Evolutionary conservation across 2,113 vertebrate species (phyloP).

Genomic region (Stomatorhinus ivindoensis): DNA sequence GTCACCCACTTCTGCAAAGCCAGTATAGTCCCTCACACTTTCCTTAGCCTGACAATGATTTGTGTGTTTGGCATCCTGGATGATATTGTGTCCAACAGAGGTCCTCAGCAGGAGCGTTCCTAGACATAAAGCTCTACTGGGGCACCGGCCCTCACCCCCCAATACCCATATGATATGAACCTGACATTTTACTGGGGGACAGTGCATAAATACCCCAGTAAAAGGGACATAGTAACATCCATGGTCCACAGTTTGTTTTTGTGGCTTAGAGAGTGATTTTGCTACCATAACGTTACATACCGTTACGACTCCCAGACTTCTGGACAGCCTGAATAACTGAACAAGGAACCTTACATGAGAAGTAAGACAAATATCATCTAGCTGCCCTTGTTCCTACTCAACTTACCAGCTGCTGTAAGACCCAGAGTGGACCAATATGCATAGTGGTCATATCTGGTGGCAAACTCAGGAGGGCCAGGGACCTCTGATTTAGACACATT

Average conservation of each 20-base stretch:
- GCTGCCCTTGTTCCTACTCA: not conserved
- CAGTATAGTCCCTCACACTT: not conserved
- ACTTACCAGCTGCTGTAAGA: not conserved
- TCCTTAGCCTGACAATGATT: not conserved
- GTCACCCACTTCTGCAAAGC: not conserved
- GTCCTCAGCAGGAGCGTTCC: not conserved
- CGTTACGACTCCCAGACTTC: not conserved
- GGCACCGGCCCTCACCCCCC: not conserved
- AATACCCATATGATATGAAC: not conserved
- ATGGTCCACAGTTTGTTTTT: not conserved
- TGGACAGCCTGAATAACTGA: not conserved
- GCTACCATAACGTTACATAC: not conserved
- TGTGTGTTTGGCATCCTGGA: not conserved
- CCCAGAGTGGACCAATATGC: not conserved
- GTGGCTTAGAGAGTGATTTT: not conserved
- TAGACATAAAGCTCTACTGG: not conserved
- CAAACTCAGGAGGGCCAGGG: not conserved
- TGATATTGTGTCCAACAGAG: not conserved
- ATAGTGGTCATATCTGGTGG: not conserved
- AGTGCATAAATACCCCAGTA: not conserved
- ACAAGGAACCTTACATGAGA: not conserved
- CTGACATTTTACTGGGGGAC: not conserved
- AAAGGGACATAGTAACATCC: not conserved
- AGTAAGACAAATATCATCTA: not conserved
- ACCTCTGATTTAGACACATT: not conserved